These are phyloP conservation scores for Platysteira castanea DNA, from an alignment of 2,113 vertebrate genomes.

Conservation along the genomic window DNA sequence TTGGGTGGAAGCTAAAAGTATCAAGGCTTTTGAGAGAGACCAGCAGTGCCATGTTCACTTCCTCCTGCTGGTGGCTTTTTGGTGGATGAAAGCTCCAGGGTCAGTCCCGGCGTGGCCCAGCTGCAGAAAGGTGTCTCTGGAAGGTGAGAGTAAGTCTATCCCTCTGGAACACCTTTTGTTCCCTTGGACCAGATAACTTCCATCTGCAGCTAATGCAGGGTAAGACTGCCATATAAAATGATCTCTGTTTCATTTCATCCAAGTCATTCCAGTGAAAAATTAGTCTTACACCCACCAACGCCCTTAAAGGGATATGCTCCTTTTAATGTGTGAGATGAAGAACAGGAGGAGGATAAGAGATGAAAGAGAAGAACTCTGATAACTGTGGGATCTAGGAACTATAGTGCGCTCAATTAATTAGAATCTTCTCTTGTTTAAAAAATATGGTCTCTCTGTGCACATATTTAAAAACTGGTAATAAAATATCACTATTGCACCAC, in stretches of 20 bases:
- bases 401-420: constrained; percentile 66
- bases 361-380: constrained; percentile 41
- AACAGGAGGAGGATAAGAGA: constrained; percentile 12
- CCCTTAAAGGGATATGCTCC: constrained; percentile 30
- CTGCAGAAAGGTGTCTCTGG: not conserved
- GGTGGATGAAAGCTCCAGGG: not conserved
- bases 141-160: not conserved
- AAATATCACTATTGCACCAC: constrained; percentile 22
- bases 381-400: constrained; percentile 47
- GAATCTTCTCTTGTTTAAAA: constrained; percentile 57
- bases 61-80: not conserved
- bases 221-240: not conserved
- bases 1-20: not conserved
- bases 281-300: not conserved
- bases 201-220: not conserved
- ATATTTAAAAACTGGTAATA: constrained; percentile 37
- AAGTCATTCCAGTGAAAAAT: not conserved
- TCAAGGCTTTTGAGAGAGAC: not conserved
- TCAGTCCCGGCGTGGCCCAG: not conserved
- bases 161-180: not conserved
- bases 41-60: not conserved
- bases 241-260: not conserved
- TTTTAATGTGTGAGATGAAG: constrained; percentile 22
- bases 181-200: not conserved
- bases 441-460: constrained; percentile 45